These are phyloP conservation scores for Amphipyra berbera DNA, from an alignment of 2,888 invertebrate genomes.

Conservation along the genomic window DNA sequence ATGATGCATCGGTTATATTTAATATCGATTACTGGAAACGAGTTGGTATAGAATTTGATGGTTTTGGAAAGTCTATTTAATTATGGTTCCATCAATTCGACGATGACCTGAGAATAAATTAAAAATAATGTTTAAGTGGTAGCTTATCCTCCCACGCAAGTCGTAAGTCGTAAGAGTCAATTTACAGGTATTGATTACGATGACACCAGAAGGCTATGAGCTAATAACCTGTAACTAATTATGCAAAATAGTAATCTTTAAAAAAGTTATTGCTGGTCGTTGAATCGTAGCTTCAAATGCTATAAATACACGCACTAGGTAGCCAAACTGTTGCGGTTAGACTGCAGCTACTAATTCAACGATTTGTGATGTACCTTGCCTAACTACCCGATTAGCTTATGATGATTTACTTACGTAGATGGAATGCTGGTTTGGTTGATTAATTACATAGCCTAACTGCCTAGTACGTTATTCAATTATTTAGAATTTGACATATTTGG, in stretches of 20 bases:
- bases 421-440: not conserved
- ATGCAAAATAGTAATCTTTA: constrained; percentile 40
- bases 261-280: constrained; percentile 24
- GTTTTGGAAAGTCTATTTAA: constrained; percentile 56
- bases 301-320: not conserved
- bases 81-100: constrained; percentile 48
- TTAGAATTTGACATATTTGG: too few relatives aligned
- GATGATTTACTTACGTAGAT: not conserved
- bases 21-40: constrained; percentile 48
- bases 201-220: constrained; percentile 19
- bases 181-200: constrained; percentile 44
- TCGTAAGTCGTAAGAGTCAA: constrained; percentile 34
- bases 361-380: too few relatives aligned
- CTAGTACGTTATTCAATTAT: not conserved
- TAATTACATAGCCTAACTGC: not conserved
- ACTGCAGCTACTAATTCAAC: not conserved
- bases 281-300: constrained; percentile 1
- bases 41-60: constrained; percentile 51
- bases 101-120: constrained; percentile 37
- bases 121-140: constrained; percentile 32
- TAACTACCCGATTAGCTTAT: too few relatives aligned
- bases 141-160: constrained; percentile 48
- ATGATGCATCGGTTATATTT: constrained; percentile 53
- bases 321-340: not conserved
- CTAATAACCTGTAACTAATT: constrained; percentile 20